Conservation (phyloP, 1,140 invertebrate species). For the Brachionus rubens region DNA sequence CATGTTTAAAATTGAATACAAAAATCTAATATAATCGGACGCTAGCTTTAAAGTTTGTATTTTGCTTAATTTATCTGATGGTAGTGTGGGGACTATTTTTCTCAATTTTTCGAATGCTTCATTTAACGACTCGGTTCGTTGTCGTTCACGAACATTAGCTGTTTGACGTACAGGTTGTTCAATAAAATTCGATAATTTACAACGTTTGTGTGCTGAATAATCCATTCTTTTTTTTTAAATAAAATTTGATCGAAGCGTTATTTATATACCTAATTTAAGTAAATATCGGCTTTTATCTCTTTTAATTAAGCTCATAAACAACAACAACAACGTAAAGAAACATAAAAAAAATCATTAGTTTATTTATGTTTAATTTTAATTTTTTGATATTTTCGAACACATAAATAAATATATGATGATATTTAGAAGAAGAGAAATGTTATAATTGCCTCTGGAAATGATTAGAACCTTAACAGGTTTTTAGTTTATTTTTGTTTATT, state of each 20-base stretch:
- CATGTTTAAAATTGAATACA: conserved; percentile 36
- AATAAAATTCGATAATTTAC: neutral
- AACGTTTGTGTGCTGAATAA: neutral
- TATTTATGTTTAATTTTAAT: no score
- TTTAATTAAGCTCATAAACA: conserved; percentile 34
- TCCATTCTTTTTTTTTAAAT: conserved; percentile 1
- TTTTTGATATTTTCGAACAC: no score
- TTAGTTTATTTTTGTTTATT: no score
- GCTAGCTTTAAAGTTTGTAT: conserved; percentile 48
- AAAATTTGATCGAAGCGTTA: neutral
- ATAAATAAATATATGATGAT: no score
- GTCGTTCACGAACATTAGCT: conserved; percentile 37
- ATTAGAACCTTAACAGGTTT: neutral
- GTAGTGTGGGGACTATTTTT: conserved; percentile 46
- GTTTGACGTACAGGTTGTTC: conserved; percentile 22
- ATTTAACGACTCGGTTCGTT: conserved; percentile 46
- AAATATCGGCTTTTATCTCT: conserved; percentile 22
- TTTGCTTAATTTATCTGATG: conserved; percentile 48
- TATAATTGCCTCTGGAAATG: conserved; percentile 23
- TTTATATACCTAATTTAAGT: conserved; percentile 10
- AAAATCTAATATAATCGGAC: conserved; percentile 47
- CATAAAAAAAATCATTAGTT: conserved; percentile 27
- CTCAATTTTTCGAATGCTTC: conserved; percentile 47
- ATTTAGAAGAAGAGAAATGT: conserved; percentile 10
- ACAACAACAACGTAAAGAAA: no score